Base-by-base conservation (phyloP, 1,140 invertebrate species). In the Melipona quadrifasciata region DNA sequence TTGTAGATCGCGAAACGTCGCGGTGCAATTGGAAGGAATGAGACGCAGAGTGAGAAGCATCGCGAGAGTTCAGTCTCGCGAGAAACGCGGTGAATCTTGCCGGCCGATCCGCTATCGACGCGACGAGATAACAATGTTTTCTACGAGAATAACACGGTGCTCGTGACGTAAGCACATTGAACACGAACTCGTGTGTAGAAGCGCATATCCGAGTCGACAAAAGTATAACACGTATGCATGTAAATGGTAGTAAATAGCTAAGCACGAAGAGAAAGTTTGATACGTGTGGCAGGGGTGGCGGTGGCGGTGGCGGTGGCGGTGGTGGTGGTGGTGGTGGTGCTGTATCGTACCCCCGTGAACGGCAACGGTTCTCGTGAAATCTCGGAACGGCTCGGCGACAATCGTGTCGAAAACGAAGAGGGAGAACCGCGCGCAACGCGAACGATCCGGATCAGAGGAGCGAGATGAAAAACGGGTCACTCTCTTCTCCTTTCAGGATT, bases 391-490 rank as follows among this genome's bases (percentile, higher is more conserved):
- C 80, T 91, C 86, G 90, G 87, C 73, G 70, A 78, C 64, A 70
- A 74, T 88, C 90, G 89, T 82, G 80, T 79, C 80, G 77, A 71
- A 51, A 82, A 89, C 67, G 76, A 86, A 70, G 86, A 89, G 57
- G 67, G 79, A 84, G 77, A 64, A 85, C 61, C 57, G 72, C 58
- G 58, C 53, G 79, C 67, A 79, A 84, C 53, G 82, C 88, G 72
- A 84, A 86, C 84, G 84, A 58, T 86, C 78, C 85, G 75, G 85
- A 81, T 88, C 82, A 61, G 84, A 85, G 85, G 73, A 92, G 84
- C 72, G 87, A 88, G 92, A 93, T 58, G 86, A 87, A 93, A 93
- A 93, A 91, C 90, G 79, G 93, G 93, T 93, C 93, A 93, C 86
- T 86, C 91, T 91, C 86, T 81, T 81, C 90, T 91, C 77, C 86